These are phyloP conservation scores for Zophobas morio DNA, from an alignment of 1,140 invertebrate species.

Conservation along the genomic window DNA sequence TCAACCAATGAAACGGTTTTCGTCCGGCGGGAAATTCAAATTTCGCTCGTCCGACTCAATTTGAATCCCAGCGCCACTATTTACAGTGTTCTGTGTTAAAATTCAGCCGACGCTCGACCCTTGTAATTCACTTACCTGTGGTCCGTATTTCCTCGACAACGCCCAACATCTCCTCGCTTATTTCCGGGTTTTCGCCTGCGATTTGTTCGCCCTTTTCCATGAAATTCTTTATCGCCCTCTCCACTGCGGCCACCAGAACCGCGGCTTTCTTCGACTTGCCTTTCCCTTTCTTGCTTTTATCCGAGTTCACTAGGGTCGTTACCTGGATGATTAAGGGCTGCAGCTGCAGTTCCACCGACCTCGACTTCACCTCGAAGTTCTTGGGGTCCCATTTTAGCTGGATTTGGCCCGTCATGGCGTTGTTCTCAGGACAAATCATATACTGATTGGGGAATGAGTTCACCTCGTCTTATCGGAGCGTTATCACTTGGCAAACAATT, in stretches of 20 bases:
- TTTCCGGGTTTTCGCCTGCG: conserved; percentile 93
- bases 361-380: conserved; percentile 93
- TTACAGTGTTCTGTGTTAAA: neutral
- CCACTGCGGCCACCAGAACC: conserved; percentile 92
- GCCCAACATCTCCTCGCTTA: conserved; percentile 91
- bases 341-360: conserved; percentile 93
- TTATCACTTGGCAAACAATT: conserved; percentile 15
- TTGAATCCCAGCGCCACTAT: too few relatives aligned
- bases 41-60: too few relatives aligned
- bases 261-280: conserved; percentile 94
- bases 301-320: conserved; percentile 94
- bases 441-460: conserved; percentile 2
- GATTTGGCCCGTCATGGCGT: conserved; percentile 3
- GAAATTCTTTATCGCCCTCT: conserved; percentile 94
- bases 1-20: too few relatives aligned
- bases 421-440: neutral
- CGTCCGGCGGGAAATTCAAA: too few relatives aligned
- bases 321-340: conserved; percentile 96
- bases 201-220: conserved; percentile 94
- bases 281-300: conserved; percentile 95
- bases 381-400: conserved; percentile 90
- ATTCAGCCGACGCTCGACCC: neutral
- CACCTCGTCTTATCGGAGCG: neutral
- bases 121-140: conserved; percentile 73
- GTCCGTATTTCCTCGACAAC: conserved; percentile 93